A percentile compares a stretch with the other conserved stretches of the same genome.
Evolutionary conservation across 2,888 invertebrate genomes (phyloP).

Genomic region (Gymnoscelis rufifasciata): DNA sequence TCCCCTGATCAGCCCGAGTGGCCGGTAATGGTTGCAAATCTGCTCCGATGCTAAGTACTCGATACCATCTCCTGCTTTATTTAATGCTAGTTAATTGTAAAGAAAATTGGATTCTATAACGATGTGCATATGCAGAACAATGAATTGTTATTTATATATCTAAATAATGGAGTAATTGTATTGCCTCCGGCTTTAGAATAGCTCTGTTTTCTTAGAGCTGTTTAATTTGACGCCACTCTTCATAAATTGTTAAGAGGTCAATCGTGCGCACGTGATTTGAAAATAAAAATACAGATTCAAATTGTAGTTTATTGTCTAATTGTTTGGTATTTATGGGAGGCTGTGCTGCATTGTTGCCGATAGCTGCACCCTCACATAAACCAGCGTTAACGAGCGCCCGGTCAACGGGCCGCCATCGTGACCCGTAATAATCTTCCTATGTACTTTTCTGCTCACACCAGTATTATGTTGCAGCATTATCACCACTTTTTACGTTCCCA

Average conservation of each 20-base stretch:
- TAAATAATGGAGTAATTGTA: slow-evolving; percentile 52
- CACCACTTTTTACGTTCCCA: no score
- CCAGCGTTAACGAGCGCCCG: slow-evolving; percentile 49
- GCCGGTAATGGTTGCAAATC: slow-evolving; percentile 52
- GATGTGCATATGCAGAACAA: slow-evolving; percentile 19
- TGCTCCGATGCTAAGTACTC: slow-evolving; percentile 32
- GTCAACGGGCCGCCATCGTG: slow-evolving; percentile 48
- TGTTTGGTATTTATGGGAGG: slow-evolving; percentile 66
- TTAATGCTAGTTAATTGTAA: slow-evolving; percentile 16
- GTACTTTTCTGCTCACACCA: slow-evolving; percentile 24
- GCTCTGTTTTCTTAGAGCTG: slow-evolving; percentile 63
- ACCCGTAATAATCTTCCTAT: slow-evolving; percentile 40
- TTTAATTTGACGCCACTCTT: slow-evolving; percentile 64
- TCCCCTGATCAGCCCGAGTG: slow-evolving; percentile 54
- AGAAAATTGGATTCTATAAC: slow-evolving; percentile 16
- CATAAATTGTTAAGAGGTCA: slow-evolving; percentile 58
- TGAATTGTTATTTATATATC: slow-evolving; percentile 54
- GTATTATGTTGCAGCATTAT: slow-evolving; percentile 21
- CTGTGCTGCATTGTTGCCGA: slow-evolving; percentile 53
- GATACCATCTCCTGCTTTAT: slow-evolving; percentile 23
- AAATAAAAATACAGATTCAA: slow-evolving; percentile 71
- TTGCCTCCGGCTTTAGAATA: slow-evolving; percentile 53
- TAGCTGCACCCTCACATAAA: slow-evolving; percentile 54
- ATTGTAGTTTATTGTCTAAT: slow-evolving; percentile 67
- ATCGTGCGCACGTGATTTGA: slow-evolving; percentile 65